Evolutionary conservation across 2,797 vertebrate genomes (phyloP).

Genomic region (Phyllotis vaccarum): DNA sequence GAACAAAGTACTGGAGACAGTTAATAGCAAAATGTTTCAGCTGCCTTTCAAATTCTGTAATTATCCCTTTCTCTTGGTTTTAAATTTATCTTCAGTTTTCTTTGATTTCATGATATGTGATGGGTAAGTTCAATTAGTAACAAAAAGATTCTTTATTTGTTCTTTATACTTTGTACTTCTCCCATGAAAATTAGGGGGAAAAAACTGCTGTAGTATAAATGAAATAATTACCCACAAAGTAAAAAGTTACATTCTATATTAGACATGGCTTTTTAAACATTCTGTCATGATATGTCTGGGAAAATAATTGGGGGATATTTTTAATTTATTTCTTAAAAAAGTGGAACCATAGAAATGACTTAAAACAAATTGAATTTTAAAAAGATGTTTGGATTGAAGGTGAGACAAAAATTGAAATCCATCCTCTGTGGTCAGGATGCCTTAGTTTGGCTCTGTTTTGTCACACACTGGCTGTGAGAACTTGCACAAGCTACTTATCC

Average conservation of each 20-base stretch:
- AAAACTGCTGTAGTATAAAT: background rate
- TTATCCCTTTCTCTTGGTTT: constrained; percentile 28
- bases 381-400: background rate
- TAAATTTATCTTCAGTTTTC: constrained; percentile 41
- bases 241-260: constrained; percentile 50
- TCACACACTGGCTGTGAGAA: background rate
- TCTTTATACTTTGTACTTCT: constrained; percentile 50
- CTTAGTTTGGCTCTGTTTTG: background rate
- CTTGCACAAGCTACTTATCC: background rate
- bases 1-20: background rate
- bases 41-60: constrained; percentile 26
- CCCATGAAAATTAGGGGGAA: background rate
- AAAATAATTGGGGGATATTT: background rate
- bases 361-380: background rate
- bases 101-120: constrained; percentile 20
- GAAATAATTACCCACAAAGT: constrained; percentile 12
- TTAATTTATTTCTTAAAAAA: constrained; percentile 35
- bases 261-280: constrained; percentile 30
- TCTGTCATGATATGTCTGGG: constrained; percentile 35
- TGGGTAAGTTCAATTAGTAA: constrained; percentile 14
- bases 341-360: background rate
- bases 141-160: background rate
- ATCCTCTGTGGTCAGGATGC: background rate
- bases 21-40: constrained; percentile 13
- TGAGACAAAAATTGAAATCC: background rate